phyloP scores from a whole-genome alignment of 2,888 invertebrate species.

The Amiota minor region DNA sequence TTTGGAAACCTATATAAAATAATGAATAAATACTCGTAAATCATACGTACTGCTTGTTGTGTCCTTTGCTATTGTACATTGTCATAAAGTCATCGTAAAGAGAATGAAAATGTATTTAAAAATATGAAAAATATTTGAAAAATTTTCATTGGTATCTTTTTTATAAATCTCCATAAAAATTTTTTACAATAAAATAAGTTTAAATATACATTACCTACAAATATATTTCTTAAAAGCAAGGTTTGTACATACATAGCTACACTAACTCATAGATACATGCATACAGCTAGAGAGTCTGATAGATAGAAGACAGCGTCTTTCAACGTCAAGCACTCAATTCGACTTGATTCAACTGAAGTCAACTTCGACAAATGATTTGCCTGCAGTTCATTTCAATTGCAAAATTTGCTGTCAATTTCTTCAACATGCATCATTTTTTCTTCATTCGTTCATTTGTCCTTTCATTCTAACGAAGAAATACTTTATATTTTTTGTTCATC shows the following conservation, averaged over 20 bases:
- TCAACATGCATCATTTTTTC: slow-evolving; percentile 26
- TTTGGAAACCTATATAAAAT: slow-evolving; percentile 36
- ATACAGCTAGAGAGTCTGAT: neutral
- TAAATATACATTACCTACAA: neutral
- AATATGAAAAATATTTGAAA: slow-evolving; percentile 6
- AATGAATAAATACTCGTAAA: slow-evolving; percentile 16
- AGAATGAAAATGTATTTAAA: neutral
- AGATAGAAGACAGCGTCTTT: neutral
- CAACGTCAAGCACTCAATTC: slow-evolving; percentile 28
- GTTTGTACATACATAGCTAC: neutral
- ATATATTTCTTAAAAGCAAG: neutral
- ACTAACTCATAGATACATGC: neutral
- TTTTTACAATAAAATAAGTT: slow-evolving; percentile 12
- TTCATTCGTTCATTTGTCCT: neutral
- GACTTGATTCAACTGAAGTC: slow-evolving; percentile 19
- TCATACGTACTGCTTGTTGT: slow-evolving; percentile 10
- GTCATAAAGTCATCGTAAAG: neutral
- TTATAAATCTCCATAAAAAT: slow-evolving; percentile 12
- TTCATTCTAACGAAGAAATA: slow-evolving; percentile 1
- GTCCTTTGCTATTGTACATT: too few species aligned
- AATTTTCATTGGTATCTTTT: neutral
- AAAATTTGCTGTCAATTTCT: slow-evolving; percentile 29
- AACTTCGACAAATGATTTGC: slow-evolving; percentile 27
- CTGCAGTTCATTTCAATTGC: slow-evolving; percentile 31
- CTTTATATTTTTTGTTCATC: slow-evolving; percentile 13